Conservation (phyloP, 2,888 invertebrate genomes). For the Anorthoa munda region DNA sequence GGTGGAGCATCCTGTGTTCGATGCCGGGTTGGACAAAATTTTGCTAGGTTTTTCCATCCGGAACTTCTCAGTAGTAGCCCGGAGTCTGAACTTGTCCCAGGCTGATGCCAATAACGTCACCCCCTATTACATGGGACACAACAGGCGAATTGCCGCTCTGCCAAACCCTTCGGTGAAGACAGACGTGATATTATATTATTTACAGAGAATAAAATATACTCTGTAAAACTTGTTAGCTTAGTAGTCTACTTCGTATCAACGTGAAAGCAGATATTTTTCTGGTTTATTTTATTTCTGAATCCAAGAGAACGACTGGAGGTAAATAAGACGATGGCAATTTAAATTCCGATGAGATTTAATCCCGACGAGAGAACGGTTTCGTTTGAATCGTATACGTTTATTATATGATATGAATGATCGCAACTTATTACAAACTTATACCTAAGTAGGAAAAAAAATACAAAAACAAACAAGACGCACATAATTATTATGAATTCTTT, state of each 20-base stretch:
- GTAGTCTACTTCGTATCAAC: not conserved
- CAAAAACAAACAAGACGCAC: slow-evolving; percentile 31
- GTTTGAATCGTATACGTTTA: not conserved
- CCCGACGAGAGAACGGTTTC: not conserved
- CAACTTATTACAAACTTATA: not conserved
- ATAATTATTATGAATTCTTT: slow-evolving; percentile 33
- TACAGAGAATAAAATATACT: not conserved
- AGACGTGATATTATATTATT: no score
- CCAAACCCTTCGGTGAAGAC: no score
- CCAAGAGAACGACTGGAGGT: not conserved
- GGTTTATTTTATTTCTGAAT: slow-evolving; percentile 5
- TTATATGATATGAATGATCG: not conserved
- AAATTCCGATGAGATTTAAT: slow-evolving; percentile 19
- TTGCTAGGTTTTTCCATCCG: no score
- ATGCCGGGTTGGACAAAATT: no score
- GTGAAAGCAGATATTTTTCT: not conserved
- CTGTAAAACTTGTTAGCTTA: not conserved
- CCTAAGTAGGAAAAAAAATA: not conserved
- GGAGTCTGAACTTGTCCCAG: no score
- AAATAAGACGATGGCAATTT: slow-evolving; percentile 23
- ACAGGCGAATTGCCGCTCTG: no score
- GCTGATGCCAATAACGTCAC: no score
- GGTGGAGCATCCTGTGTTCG: no score
- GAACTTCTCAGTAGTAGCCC: no score
- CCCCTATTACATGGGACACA: no score